phyloP scores from a whole-genome alignment of 2,113 vertebrate genomes.

The Oostethus manadensis region DNA sequence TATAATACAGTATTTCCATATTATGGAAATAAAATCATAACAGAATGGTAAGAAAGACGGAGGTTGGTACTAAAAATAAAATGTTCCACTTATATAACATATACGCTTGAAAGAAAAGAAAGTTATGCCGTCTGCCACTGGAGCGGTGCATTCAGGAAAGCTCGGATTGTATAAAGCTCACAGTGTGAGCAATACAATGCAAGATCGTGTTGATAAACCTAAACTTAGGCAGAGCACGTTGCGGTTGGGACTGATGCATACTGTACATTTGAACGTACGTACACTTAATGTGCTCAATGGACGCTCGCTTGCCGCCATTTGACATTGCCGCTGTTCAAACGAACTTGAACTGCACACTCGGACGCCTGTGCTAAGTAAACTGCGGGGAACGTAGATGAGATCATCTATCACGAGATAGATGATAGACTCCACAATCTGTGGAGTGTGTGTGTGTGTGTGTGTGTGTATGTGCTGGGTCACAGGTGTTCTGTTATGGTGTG shows the following conservation, averaged over 20 bases:
- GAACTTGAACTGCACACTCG: conserved; percentile 39
- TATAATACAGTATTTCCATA: too few species aligned
- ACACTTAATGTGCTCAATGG: conserved; percentile 49
- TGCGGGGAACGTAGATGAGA: conserved; percentile 7
- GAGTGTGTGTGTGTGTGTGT: too few species aligned
- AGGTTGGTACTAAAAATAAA: too few species aligned
- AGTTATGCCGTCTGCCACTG: background rate
- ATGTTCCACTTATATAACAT: too few species aligned
- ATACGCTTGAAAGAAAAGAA: too few species aligned
- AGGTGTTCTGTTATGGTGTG: too few species aligned
- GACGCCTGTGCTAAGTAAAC: conserved; percentile 11
- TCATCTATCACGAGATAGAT: background rate
- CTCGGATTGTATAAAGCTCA: background rate
- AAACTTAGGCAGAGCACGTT: conserved; percentile 11
- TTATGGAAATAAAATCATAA: too few species aligned
- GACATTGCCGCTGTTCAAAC: conserved; percentile 30
- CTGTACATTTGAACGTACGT: conserved; percentile 1
- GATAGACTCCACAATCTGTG: too few species aligned
- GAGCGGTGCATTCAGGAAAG: background rate
- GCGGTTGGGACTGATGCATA: conserved; percentile 37
- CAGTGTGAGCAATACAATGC: too few species aligned
- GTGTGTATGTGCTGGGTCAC: too few species aligned
- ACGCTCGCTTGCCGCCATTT: conserved; percentile 43
- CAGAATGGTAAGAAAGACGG: too few species aligned
- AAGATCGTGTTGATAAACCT: background rate